These are phyloP conservation scores for Scolopax mira DNA, from an alignment of 2,113 vertebrate genomes.

Conservation along the genomic window DNA sequence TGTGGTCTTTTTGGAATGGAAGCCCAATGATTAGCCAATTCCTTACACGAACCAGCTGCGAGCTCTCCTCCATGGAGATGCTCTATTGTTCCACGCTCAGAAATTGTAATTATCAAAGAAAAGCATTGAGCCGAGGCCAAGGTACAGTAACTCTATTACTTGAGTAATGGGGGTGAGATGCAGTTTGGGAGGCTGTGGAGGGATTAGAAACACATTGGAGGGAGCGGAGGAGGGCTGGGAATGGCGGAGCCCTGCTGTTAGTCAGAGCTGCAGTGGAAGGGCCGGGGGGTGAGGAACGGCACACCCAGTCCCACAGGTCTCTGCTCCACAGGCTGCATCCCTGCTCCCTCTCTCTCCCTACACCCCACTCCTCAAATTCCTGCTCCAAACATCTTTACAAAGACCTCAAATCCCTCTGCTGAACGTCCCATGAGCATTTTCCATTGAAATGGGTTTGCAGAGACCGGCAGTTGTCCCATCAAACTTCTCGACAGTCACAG, in stretches of 20 bases:
- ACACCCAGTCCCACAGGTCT: constrained; percentile 40
- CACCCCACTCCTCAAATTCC: neutral
- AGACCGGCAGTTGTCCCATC: neutral
- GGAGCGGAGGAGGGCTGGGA: neutral
- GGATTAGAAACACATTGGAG: constrained; percentile 32
- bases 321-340: neutral
- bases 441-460: neutral
- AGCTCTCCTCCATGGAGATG: neutral
- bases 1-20: neutral
- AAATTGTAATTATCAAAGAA: constrained; percentile 29
- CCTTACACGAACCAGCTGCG: constrained; percentile 46
- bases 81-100: neutral
- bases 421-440: neutral
- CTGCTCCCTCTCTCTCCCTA: neutral
- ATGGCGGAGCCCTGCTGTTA: constrained; percentile 5
- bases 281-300: constrained; percentile 27
- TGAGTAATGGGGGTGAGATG: neutral
- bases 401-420: neutral
- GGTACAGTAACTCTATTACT: neutral
- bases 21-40: neutral
- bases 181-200: neutral
- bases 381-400: neutral
- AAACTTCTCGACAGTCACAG: neutral
- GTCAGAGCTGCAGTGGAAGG: neutral
- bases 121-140: neutral